A percentile compares a stretch with the other conserved stretches of the same genome.
Evolutionary conservation across 2,888 invertebrate species (phyloP).

Genomic region (Meloe dianella): DNA sequence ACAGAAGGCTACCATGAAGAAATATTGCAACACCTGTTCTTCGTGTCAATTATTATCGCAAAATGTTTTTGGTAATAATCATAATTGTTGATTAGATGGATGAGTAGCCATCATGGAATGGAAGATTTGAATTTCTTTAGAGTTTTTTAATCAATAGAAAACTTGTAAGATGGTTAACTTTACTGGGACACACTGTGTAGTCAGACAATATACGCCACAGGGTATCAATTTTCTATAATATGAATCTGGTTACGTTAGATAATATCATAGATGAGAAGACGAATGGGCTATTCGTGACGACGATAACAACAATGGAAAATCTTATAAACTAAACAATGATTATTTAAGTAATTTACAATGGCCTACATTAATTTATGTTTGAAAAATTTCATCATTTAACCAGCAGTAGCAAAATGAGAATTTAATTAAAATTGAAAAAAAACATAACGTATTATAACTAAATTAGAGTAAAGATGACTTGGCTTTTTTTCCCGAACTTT

Average conservation of each 20-base stretch:
- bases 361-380: constrained; percentile 23
- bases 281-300: constrained; percentile 45
- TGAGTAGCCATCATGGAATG: too few species aligned
- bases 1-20: constrained; percentile 13
- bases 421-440: constrained; percentile 31
- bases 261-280: constrained; percentile 41
- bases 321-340: constrained; percentile 30
- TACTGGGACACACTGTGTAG: background rate
- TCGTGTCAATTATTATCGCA: constrained; percentile 23
- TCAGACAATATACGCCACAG: constrained; percentile 2
- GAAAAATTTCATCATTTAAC: constrained; percentile 21
- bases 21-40: constrained; percentile 18
- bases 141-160: background rate
- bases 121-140: background rate
- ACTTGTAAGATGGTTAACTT: background rate
- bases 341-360: constrained; percentile 32
- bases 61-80: too few species aligned
- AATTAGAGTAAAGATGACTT: constrained; percentile 6
- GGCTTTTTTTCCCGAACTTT: background rate
- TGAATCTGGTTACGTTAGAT: constrained; percentile 44
- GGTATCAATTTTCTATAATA: constrained; percentile 29
- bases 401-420: constrained; percentile 30
- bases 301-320: constrained; percentile 37
- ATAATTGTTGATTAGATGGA: too few species aligned
- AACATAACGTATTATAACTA: background rate